A percentile compares a stretch with the other conserved stretches of the same genome.
Evolutionary conservation across 2,888 invertebrate species (phyloP).

Genomic region (Theodoxus fluviatilis): DNA sequence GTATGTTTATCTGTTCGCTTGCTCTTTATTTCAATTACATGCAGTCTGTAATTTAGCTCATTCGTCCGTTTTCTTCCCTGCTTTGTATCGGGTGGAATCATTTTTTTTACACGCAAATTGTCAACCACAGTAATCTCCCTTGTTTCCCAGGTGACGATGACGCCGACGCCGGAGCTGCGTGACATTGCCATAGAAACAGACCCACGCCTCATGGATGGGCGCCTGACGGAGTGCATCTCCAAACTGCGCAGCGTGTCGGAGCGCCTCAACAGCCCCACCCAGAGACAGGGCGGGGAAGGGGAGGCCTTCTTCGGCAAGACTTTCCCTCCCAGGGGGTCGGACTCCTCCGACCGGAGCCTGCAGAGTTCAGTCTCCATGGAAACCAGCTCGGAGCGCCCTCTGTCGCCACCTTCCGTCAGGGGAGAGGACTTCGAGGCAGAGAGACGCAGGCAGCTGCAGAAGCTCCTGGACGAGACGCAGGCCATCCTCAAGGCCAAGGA

Average conservation of each 20-base stretch:
- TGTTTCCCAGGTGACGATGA: slow-evolving; percentile 42
- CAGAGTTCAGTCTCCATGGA: too few species aligned
- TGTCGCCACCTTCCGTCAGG: too few species aligned
- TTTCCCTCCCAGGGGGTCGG: slow-evolving; percentile 19
- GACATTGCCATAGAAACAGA: slow-evolving; percentile 50
- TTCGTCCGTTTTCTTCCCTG: too few species aligned
- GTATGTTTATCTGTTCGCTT: too few species aligned
- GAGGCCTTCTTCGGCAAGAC: slow-evolving; percentile 29
- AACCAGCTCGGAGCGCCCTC: too few species aligned
- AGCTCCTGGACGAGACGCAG: slow-evolving; percentile 42
- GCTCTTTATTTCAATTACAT: too few species aligned
- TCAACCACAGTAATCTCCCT: too few species aligned
- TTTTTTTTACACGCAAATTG: too few species aligned
- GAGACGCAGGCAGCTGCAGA: slow-evolving; percentile 40
- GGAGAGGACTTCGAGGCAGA: slow-evolving; percentile 34
- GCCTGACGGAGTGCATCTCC: slow-evolving; percentile 61
- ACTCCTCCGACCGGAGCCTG: slow-evolving; percentile 23
- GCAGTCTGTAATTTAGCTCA: too few species aligned
- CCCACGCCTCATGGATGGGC: slow-evolving; percentile 44
- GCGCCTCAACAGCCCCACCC: slow-evolving; percentile 54
- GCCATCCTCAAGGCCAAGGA: slow-evolving; percentile 39
- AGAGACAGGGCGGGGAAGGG: slow-evolving; percentile 23
- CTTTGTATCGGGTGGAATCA: too few species aligned
- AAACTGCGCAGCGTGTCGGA: slow-evolving; percentile 60
- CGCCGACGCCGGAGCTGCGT: slow-evolving; percentile 32